These are phyloP conservation scores for Hetaerina titia DNA, from an alignment of 2,888 invertebrate species.

Conservation along the genomic window DNA sequence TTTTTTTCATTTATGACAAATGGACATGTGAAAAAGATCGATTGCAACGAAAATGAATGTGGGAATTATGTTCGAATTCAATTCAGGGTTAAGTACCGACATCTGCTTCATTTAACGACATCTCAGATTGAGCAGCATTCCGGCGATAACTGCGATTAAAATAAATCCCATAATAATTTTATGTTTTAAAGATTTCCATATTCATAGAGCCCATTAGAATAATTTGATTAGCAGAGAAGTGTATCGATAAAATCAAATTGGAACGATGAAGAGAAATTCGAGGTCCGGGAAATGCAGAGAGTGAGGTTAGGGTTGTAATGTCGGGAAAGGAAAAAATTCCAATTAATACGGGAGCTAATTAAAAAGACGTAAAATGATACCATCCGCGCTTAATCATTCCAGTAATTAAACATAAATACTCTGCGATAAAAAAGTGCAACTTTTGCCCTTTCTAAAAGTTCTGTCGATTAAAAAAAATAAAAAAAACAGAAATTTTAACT, in stretches of 20 bases:
- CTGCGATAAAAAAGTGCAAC: constrained; percentile 22
- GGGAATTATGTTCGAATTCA: too few relatives aligned
- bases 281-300: neutral
- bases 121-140: neutral
- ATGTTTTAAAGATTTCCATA: neutral
- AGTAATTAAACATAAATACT: neutral
- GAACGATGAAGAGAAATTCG: neutral
- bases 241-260: neutral
- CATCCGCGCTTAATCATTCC: neutral
- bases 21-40: too few relatives aligned
- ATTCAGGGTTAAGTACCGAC: too few relatives aligned
- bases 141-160: neutral
- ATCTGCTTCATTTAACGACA: neutral
- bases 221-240: neutral
- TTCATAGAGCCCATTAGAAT: neutral
- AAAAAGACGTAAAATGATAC: neutral
- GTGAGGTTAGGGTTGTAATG: neutral
- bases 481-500: neutral
- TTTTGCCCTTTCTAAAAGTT: neutral
- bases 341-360: neutral
- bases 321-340: neutral
- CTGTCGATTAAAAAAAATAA: neutral
- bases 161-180: neutral
- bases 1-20: too few relatives aligned
- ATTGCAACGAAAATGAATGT: too few relatives aligned